Conservation (phyloP, 2,797 vertebrate genomes). For the Pantherophis alleghaniensis region DNA sequence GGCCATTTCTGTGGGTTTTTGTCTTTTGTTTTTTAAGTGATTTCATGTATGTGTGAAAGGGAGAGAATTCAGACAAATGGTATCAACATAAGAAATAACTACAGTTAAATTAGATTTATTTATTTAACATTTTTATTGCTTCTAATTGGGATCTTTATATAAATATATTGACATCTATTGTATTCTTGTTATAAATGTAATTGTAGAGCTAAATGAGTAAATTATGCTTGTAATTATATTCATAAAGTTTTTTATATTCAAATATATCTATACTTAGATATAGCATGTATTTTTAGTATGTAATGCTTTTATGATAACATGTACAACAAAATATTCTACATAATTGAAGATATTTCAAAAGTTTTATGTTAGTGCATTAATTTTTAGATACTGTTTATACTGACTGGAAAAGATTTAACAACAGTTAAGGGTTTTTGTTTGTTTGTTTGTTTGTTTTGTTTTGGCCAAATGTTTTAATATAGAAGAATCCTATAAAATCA, state of each 20-base stretch:
- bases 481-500: conserved; percentile 14
- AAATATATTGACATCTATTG: conserved; percentile 71
- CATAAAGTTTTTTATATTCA: conserved; percentile 71
- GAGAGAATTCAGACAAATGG: conserved; percentile 56
- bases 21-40: not conserved
- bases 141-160: conserved; percentile 68
- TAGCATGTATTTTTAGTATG: conserved; percentile 51
- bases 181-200: conserved; percentile 76
- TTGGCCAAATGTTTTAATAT: conserved; percentile 9
- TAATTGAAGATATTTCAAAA: conserved; percentile 61
- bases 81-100: conserved; percentile 57
- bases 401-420: conserved; percentile 50
- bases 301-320: conserved; percentile 58
- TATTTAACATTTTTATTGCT: conserved; percentile 53
- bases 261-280: conserved; percentile 50
- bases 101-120: conserved; percentile 57
- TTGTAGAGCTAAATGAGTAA: conserved; percentile 75
- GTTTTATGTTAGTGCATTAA: conserved; percentile 41
- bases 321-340: conserved; percentile 60
- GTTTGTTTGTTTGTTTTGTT: not conserved
- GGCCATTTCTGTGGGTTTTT: conserved; percentile 46
- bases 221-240: conserved; percentile 76
- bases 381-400: conserved; percentile 38
- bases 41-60: conserved; percentile 43
- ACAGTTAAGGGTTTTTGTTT: conserved; percentile 32